Conservation (phyloP, 2,888 invertebrate genomes). For the Dorcus parallelipipedus region DNA sequence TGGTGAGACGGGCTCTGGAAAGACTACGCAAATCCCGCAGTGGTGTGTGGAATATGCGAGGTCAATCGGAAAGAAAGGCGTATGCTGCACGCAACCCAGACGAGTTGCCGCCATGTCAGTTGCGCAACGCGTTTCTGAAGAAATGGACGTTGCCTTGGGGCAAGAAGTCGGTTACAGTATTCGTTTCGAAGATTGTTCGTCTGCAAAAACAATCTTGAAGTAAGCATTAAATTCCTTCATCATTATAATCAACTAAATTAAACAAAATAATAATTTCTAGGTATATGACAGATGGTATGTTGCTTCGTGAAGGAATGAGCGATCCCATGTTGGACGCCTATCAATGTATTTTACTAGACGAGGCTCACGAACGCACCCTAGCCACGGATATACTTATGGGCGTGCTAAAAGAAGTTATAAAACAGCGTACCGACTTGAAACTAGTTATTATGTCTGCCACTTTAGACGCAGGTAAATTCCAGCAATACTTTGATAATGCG, state of each 20-base stretch:
- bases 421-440: constrained; percentile 89
- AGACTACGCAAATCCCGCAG: constrained; percentile 99
- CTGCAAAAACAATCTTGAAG: constrained; percentile 89
- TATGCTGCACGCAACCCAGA: constrained; percentile 95
- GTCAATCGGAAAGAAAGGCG: constrained; percentile 67
- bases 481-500: constrained; percentile 97
- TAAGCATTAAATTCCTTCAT: constrained; percentile 42
- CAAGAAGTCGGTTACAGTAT: constrained; percentile 95
- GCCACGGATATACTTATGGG: constrained; percentile 99
- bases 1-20: constrained; percentile 99
- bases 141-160: constrained; percentile 95
- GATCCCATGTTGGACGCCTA: constrained; percentile 97
- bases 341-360: constrained; percentile 93
- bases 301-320: constrained; percentile 97
- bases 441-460: constrained; percentile 99
- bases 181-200: constrained; percentile 98
- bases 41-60: constrained; percentile 82
- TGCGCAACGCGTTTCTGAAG: constrained; percentile 97
- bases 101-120: constrained; percentile 99
- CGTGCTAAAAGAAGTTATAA: constrained; percentile 93
- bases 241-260: background rate
- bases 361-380: constrained; percentile 97
- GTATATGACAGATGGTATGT: constrained; percentile 99
- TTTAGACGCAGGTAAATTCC: constrained; percentile 98
- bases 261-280: constrained; percentile 43